Base-by-base conservation (phyloP, 2,888 invertebrate species). In the Galerucella nymphaeae region DNA sequence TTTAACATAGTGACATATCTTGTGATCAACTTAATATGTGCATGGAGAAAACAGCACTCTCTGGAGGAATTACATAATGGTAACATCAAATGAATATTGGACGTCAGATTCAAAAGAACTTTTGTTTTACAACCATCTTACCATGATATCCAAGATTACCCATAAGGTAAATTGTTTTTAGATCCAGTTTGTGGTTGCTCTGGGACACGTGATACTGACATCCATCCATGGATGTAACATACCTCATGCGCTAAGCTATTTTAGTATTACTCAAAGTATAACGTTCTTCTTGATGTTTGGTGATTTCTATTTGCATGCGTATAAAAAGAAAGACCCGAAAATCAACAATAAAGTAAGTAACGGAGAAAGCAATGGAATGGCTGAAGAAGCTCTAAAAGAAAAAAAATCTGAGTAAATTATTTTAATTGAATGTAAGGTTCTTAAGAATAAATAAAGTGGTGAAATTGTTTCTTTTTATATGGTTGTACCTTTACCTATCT, bases 221-320 rank as follows among this genome's bases (percentile, higher is more conserved):
- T 63, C 48, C 11, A 11, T 63, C 5, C 63, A 63, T 14, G 70
- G 70, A 59, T 70, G 70, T 50, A 62, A 62, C 18, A 45, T 70
- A 6, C 70, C 63, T 9, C 11, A 13, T 13, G 42, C 63, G 0
- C 10, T 70, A n/a, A 63, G 63, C 45, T 63, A 18, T 41, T 57
- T 55, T 14, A 63, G 55, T 45, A 63, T 64, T 55, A 14, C 13
- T 8, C 70, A 70, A 63, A 64, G 70, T 30, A 20, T 57, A 18
- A 6, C 57, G n/a, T 70, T 70, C 41, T 70, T 70, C 38, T 3
- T 70, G 9, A 70, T 70, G 70, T 70, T 70, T 57, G 63, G 20
- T 11, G 63, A 70, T 14, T 70, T 70, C 45, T 70, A 70, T 23
- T 57, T 42, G 41, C 63, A 70, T 6, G 10, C 70, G 14, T 70